Evolutionary conservation across 2,113 vertebrate species (phyloP).

Genomic region (Ictalurus punctatus): DNA sequence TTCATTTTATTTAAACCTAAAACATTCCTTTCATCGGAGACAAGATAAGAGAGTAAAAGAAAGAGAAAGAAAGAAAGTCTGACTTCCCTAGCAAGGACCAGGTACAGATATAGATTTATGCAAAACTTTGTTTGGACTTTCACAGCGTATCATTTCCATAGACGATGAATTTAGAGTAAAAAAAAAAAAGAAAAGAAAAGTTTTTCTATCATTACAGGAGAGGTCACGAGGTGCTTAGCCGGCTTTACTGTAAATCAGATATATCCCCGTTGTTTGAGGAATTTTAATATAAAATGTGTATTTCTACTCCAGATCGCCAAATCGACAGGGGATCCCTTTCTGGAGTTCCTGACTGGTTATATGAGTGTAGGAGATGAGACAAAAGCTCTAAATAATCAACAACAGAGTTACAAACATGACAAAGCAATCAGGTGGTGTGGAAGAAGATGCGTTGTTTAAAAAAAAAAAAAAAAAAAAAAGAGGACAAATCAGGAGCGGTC

Average conservation of each 20-base stretch:
- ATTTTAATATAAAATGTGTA: constrained; percentile 45
- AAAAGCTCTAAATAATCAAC: constrained; percentile 22
- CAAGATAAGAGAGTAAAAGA: background rate
- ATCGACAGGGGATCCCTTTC: background rate
- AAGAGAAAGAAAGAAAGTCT: constrained; percentile 11
- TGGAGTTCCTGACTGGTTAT: background rate
- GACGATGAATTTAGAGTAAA: constrained; percentile 50
- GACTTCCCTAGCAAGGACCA: constrained; percentile 34
- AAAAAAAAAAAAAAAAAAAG: background rate
- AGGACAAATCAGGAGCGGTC: constrained; percentile 50
- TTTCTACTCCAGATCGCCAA: background rate
- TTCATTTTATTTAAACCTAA: constrained; percentile 60
- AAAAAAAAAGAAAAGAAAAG: constrained; percentile 36
- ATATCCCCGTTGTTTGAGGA: constrained; percentile 52
- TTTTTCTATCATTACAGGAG: background rate
- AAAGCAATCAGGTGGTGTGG: constrained; percentile 44
- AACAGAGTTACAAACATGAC: constrained; percentile 34
- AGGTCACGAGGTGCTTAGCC: constrained; percentile 35
- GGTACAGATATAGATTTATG: constrained; percentile 55
- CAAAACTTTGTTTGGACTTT: constrained; percentile 54
- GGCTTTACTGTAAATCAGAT: constrained; percentile 65
- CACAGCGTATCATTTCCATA: constrained; percentile 55
- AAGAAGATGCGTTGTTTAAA: constrained; percentile 31
- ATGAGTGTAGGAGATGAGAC: constrained; percentile 14
- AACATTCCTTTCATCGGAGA: constrained; percentile 53